Percentiles rank a stretch among this genome's conserved stretches.
Conservation (phyloP, 2,797 vertebrate genomes). For the Helostoma temminkii region DNA sequence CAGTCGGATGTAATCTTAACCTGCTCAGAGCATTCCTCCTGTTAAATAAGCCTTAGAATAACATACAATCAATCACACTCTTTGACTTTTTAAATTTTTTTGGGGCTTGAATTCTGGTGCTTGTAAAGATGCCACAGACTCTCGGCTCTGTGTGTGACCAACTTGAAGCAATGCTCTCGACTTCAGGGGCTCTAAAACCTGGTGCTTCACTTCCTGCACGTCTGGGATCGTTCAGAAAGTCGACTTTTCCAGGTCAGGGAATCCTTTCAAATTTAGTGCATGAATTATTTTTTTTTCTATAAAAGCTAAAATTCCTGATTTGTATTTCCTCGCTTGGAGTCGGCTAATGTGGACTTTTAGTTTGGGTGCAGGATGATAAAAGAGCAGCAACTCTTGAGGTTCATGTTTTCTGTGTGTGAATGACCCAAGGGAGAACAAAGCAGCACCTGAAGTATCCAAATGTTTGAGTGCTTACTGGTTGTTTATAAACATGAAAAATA, state of each 20-base stretch:
- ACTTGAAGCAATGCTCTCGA: conserved; percentile 69
- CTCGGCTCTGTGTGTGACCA: conserved; percentile 6
- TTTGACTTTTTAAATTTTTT: conserved; percentile 1
- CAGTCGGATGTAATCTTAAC: conserved; percentile 5
- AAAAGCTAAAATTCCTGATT: no score
- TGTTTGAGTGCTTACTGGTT: no score
- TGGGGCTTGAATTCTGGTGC: conserved; percentile 61
- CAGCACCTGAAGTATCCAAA: not conserved
- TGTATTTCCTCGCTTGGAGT: no score
- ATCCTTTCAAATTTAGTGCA: not conserved
- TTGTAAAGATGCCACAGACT: conserved; percentile 13
- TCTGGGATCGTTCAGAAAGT: not conserved
- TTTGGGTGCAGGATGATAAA: no score
- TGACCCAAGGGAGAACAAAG: no score
- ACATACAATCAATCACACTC: conserved; percentile 51
- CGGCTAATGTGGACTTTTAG: conserved; percentile 2
- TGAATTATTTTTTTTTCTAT: not conserved
- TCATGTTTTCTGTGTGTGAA: no score
- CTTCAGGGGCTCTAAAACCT: no score
- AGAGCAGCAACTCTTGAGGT: no score
- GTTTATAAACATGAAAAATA: no score
- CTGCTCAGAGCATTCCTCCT: conserved; percentile 34
- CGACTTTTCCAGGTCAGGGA: not conserved
- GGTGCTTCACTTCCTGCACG: not conserved
- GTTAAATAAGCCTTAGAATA: conserved; percentile 16